Percentiles rank a stretch among this genome's conserved stretches.
phyloP scores from a whole-genome alignment of 2,113 vertebrate genomes.

The Guaruba guarouba region DNA sequence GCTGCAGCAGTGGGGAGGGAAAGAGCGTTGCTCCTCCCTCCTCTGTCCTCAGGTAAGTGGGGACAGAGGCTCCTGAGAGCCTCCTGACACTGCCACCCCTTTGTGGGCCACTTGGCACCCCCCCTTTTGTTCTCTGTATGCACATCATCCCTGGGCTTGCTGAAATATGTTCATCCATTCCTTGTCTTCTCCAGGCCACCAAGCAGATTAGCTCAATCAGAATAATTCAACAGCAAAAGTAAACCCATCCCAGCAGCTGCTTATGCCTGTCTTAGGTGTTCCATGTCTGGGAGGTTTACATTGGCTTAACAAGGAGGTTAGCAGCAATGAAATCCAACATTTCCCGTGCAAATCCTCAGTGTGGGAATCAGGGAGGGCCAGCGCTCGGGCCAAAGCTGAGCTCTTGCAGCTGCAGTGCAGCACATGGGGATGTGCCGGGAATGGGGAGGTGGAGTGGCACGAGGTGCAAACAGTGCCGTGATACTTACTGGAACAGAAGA shows the following conservation, averaged over 20 bases:
- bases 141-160: not conserved
- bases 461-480: fast-evolving
- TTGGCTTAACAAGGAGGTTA: not conserved
- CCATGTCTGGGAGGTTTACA: not conserved
- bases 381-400: not conserved
- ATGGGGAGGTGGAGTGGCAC: fast-evolving
- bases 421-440: fast-evolving
- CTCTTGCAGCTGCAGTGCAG: fast-evolving
- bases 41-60: fast-evolving
- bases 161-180: not conserved
- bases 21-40: not conserved
- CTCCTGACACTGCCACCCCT: fast-evolving
- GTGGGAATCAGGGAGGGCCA: fast-evolving
- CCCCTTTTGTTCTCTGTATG: not conserved
- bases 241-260: not conserved
- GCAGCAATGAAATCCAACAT: not conserved
- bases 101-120: not conserved
- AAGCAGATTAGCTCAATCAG: not conserved
- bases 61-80: fast-evolving
- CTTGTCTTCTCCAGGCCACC: not conserved
- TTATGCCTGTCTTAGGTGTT: not conserved
- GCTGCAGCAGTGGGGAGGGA: fast-evolving
- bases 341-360: not conserved
- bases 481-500: conserved; percentile 73
- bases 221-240: not conserved